phyloP scores from a whole-genome alignment of 2,113 vertebrate species.

The Notarius lentiginosus region DNA sequence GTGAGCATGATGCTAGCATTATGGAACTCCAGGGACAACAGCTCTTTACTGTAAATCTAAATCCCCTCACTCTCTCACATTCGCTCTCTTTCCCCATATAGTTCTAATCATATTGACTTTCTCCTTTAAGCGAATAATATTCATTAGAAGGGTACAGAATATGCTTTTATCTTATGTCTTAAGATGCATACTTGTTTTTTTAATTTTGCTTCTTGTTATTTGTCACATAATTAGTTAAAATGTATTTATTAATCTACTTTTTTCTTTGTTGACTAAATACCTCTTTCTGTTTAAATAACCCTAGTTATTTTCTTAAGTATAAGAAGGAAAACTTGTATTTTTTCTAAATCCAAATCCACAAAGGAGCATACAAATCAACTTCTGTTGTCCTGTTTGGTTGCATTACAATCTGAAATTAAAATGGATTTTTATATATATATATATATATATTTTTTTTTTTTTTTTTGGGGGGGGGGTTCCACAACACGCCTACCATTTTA shows the following conservation, averaged over 20 bases:
- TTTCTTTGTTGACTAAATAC: not conserved
- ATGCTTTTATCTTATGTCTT: not conserved
- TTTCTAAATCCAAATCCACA: not conserved
- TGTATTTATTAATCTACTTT: not conserved
- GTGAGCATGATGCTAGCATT: slow-evolving; percentile 75
- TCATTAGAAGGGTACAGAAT: not conserved
- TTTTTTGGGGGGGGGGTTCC: too few species aligned
- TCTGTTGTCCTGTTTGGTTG: too few species aligned
- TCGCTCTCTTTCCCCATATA: not conserved
- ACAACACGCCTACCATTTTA: too few species aligned
- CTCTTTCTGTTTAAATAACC: not conserved
- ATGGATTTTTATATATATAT: too few species aligned
- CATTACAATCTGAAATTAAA: too few species aligned
- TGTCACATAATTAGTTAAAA: not conserved
- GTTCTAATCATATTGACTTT: slow-evolving; percentile 12
- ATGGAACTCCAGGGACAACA: slow-evolving; percentile 62
- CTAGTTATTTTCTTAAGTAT: not conserved
- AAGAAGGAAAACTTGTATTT: not conserved
- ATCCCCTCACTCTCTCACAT: not conserved
- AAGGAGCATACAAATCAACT: not conserved
- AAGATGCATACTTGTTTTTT: not conserved
- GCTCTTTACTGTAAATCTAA: slow-evolving; percentile 40
- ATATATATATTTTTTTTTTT: too few species aligned
- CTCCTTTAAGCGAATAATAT: not conserved
- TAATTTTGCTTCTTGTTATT: not conserved